Base-by-base conservation (phyloP, 1,140 invertebrate species). In the Drosophila nikananu region DNA sequence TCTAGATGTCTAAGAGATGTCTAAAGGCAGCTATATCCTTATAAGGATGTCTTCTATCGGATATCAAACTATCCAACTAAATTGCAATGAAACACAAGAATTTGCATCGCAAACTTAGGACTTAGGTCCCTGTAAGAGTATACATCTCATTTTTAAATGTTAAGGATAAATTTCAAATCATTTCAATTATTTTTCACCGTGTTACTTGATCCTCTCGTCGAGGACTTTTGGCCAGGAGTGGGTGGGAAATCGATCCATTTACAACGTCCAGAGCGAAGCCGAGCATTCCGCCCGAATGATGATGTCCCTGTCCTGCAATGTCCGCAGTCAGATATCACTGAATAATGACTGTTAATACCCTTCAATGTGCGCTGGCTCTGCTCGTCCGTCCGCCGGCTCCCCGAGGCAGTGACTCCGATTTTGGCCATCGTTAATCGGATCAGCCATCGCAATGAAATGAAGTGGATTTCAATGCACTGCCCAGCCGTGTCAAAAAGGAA, bases 331-430 rank as follows among this genome's bases (percentile, higher is more conserved):
- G 91, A 92, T 92, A 92, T 92, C 91, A 92, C 92, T 92, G 91
- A 92, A 92, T 92, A 92, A 92, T 92, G 91, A 92, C 91, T 92
- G 91, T 92, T 92, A 92, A 92, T 92, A 92, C 91, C 91, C 86
- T 92, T 91, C 91, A 92, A 92, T 92, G 83, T 92, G 86, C 65
- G 58, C 67, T 27, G 70, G 30, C 23, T 49, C 30, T 39, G 13
- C 23, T 13, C 49, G 21, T 19, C 55, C 71, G 70, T 51, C 48
- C 30, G 12, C 44, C 60, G 39, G 27, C 46, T 21, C 41, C 66
- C 42, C 59, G 63, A 68, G 66, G 66, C 70, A 72, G 67, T 73
- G 66, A 51, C 67, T 74, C 55, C 58, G 78, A 62, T 65, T 78
- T 79, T 57, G 59, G 63, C 61, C 78, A 57, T 68, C 64, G 66